These are phyloP conservation scores for Cyprinodon tularosa DNA, from an alignment of 2,113 vertebrate species.

Conservation along the genomic window DNA sequence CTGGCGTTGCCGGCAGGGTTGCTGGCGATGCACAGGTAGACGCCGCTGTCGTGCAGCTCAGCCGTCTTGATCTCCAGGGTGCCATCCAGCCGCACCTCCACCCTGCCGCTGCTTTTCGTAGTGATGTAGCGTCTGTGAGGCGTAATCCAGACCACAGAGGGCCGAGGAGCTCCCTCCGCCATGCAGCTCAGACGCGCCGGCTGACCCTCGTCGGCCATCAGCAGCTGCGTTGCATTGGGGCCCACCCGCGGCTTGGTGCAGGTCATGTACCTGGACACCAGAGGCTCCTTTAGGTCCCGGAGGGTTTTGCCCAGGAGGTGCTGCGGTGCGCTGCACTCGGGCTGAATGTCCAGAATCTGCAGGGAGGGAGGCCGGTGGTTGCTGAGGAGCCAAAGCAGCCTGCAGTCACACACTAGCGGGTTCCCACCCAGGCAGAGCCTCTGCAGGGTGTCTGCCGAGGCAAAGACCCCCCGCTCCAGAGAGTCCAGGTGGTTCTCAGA, in stretches of 20 bases:
- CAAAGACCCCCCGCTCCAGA: slow-evolving; percentile 89
- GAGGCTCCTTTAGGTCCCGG: slow-evolving; percentile 89
- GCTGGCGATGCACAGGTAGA: slow-evolving; percentile 93
- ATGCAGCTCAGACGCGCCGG: slow-evolving; percentile 91
- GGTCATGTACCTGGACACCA: slow-evolving; percentile 92
- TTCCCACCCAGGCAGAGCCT: slow-evolving; percentile 92
- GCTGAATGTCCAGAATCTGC: slow-evolving; percentile 90
- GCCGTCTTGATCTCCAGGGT: slow-evolving; percentile 94
- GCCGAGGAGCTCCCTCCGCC: slow-evolving; percentile 90
- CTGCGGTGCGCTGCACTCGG: slow-evolving; percentile 89
- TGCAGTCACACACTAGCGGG: slow-evolving; percentile 94
- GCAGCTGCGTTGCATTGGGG: slow-evolving; percentile 89
- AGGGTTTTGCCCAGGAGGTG: slow-evolving; percentile 90
- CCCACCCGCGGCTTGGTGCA: slow-evolving; percentile 92
- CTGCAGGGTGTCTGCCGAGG: slow-evolving; percentile 88
- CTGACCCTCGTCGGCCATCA: slow-evolving; percentile 92
- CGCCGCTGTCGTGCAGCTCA: slow-evolving; percentile 96
- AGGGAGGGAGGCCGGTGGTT: slow-evolving; percentile 86
- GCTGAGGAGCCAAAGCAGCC: slow-evolving; percentile 92
- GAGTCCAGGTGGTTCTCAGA: slow-evolving; percentile 92
- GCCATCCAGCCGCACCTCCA: slow-evolving; percentile 92
- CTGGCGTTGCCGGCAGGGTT: slow-evolving; percentile 96
- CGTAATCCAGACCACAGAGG: slow-evolving; percentile 92
- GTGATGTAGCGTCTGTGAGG: slow-evolving; percentile 93
- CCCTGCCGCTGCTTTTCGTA: slow-evolving; percentile 91